Conservation (phyloP, 2,797 vertebrate species). For the Avahi laniger region DNA sequence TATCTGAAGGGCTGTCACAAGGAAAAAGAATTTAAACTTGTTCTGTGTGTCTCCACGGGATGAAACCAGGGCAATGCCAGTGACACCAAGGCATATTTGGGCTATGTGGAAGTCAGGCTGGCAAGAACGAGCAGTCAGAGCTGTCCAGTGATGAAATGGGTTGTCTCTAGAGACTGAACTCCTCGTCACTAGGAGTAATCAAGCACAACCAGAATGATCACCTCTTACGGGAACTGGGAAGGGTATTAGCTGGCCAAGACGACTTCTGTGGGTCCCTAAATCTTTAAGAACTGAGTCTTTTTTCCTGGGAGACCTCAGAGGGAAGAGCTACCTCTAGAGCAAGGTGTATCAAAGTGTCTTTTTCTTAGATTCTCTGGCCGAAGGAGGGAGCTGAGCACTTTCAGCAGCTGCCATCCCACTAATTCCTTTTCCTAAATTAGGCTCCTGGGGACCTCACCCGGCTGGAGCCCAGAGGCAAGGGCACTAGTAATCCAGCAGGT, state of each 20-base stretch:
- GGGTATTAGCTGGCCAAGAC: background rate
- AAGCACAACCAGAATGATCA: background rate
- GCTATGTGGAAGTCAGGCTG: background rate
- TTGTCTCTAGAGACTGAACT: background rate
- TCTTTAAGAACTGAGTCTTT: background rate
- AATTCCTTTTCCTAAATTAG: conserved; percentile 51
- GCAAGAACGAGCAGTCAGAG: background rate
- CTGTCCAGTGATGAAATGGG: background rate
- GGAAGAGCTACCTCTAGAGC: background rate
- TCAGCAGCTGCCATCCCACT: background rate
- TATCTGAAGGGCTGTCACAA: background rate
- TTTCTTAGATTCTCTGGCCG: background rate
- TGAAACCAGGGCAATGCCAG: background rate
- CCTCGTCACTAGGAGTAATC: background rate
- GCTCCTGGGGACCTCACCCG: background rate
- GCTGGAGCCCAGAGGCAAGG: background rate
- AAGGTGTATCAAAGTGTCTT: background rate
- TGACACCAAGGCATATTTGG: background rate
- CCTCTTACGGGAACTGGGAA: background rate
- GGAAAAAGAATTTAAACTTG: background rate
- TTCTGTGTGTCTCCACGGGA: background rate
- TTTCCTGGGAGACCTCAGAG: background rate
- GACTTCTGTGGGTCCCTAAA: background rate
- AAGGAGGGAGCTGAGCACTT: background rate
- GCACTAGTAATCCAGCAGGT: background rate